These are phyloP conservation scores for Protomyctophum bolini DNA, from an alignment of 2,113 vertebrate genomes.

Conservation along the genomic window DNA sequence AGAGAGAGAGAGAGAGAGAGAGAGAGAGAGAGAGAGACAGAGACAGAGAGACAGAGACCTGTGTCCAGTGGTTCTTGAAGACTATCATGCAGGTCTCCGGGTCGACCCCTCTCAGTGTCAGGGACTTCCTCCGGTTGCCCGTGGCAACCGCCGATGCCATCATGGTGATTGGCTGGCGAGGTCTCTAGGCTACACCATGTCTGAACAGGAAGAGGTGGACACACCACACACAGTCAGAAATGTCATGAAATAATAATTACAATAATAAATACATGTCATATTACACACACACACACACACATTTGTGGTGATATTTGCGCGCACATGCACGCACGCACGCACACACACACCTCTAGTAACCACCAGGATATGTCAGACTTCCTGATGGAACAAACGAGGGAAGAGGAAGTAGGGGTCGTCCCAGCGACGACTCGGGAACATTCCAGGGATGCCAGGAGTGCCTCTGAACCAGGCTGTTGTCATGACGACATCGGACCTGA, in stretches of 20 bases:
- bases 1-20: not conserved
- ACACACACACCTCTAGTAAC: not conserved
- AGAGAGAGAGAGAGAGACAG: not conserved
- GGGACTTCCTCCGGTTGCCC: conserved; percentile 80
- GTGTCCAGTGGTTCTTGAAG: conserved; percentile 96
- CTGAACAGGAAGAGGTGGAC: conserved; percentile 10
- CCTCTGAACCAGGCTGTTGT: not conserved
- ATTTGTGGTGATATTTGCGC: no score
- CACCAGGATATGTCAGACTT: conserved; percentile 19
- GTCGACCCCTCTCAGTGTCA: conserved; percentile 89
- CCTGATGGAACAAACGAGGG: not conserved
- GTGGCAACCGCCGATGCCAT: conserved; percentile 84
- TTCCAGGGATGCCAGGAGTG: conserved; percentile 52
- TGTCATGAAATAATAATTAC: no score
- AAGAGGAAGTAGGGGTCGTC: conserved; percentile 50
- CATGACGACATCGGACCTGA: not conserved
- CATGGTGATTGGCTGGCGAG: conserved; percentile 68
- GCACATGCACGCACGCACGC: not conserved
- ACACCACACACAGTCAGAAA: conserved; percentile 1
- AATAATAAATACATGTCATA: no score
- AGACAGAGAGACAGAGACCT: conserved; percentile 74
- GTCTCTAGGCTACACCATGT: conserved; percentile 58
- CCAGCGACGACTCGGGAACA: conserved; percentile 44
- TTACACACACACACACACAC: no score
- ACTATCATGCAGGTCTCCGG: conserved; percentile 98